phyloP scores from a whole-genome alignment of 2,888 invertebrate genomes.

The Tricholauxania praeusta region DNA sequence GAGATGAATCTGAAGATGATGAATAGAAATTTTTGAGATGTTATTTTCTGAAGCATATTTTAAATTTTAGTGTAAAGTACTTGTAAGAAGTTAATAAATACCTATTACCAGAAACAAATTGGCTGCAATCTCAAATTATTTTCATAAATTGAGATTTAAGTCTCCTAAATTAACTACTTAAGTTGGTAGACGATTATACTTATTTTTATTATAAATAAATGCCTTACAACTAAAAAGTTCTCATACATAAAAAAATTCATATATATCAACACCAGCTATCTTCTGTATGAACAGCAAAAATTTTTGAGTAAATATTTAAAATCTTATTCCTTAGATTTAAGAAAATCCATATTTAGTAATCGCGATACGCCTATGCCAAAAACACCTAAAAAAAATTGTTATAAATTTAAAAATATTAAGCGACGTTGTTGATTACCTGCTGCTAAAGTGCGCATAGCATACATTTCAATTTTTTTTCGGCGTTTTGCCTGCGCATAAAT shows the following conservation, averaged over 20 bases:
- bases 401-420: neutral
- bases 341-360: slow-evolving; percentile 68
- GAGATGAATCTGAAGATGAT: slow-evolving; percentile 41
- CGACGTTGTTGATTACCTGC: slow-evolving; percentile 47
- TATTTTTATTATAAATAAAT: too few relatives aligned
- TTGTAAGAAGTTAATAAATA: slow-evolving; percentile 2
- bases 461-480: slow-evolving; percentile 59
- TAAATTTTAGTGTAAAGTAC: slow-evolving; percentile 24
- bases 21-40: slow-evolving; percentile 33
- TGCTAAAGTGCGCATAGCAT: slow-evolving; percentile 55
- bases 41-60: neutral
- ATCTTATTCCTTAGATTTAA: slow-evolving; percentile 48
- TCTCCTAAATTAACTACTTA: too few relatives aligned
- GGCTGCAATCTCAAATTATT: too few relatives aligned
- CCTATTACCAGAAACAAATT: too few relatives aligned
- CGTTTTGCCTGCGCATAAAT: slow-evolving; percentile 72
- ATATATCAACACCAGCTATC: too few relatives aligned
- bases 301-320: neutral
- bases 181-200: too few relatives aligned
- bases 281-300: too few relatives aligned
- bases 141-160: too few relatives aligned
- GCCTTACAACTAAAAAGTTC: too few relatives aligned
- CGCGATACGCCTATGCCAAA: slow-evolving; percentile 73
- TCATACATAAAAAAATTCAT: too few relatives aligned
- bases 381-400: slow-evolving; percentile 67